phyloP scores from a whole-genome alignment of 2,113 vertebrate species.

The Podarcis cretensis region DNA sequence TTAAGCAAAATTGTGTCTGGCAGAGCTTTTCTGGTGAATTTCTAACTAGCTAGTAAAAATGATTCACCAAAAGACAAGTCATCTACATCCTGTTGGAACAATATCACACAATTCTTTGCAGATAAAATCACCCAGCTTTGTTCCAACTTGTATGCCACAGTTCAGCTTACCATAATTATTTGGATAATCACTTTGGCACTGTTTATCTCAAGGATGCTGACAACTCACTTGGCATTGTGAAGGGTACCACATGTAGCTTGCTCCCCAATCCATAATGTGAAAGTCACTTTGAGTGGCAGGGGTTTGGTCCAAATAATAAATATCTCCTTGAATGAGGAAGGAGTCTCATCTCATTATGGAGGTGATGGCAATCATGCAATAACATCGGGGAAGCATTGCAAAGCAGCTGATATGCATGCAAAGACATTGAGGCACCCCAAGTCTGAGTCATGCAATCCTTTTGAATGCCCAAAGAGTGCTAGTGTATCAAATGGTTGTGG shows the following conservation, averaged over 20 bases:
- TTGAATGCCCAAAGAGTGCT: no score
- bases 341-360: not conserved
- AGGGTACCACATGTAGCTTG: not conserved
- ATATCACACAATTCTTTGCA: not conserved
- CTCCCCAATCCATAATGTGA: no score
- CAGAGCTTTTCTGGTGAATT: no score
- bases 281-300: no score
- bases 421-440: no score
- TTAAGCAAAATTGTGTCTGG: no score
- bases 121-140: not conserved
- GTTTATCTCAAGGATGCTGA: not conserved
- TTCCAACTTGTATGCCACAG: not conserved
- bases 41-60: not conserved
- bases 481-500: no score
- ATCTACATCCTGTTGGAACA: not conserved
- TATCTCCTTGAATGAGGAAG: not conserved
- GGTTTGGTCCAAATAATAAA: not conserved
- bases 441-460: no score
- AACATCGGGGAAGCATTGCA: no score
- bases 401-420: no score
- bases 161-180: not conserved
- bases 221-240: not conserved
- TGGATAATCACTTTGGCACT: not conserved
- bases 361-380: no score
- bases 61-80: not conserved